phyloP scores from a whole-genome alignment of 2,797 vertebrate species.

The Channallabes apus region DNA sequence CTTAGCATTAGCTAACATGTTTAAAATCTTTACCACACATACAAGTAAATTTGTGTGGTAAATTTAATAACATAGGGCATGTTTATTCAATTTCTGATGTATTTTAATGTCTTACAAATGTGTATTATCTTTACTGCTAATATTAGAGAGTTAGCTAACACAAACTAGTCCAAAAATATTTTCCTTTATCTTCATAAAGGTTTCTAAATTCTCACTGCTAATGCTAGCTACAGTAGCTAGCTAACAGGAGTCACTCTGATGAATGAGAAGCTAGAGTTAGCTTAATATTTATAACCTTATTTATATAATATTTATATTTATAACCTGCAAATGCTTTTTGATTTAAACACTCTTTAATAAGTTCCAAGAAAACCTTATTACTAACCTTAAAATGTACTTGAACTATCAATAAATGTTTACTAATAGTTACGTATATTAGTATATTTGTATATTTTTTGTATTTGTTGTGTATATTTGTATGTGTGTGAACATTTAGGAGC shows the following conservation, averaged over 20 bases:
- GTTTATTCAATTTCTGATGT: not conserved
- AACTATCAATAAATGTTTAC: not conserved
- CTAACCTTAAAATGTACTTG: not conserved
- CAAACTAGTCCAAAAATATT: not conserved
- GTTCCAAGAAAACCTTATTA: not conserved
- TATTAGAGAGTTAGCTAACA: no score
- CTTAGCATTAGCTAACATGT: not conserved
- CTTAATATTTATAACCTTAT: not conserved
- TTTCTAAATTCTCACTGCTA: not conserved
- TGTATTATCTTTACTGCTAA: no score
- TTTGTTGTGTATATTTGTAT: constrained; percentile 13
- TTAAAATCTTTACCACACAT: not conserved
- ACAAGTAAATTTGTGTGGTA: no score
- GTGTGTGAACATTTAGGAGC: constrained; percentile 72
- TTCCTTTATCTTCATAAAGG: not conserved
- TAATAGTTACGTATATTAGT: no score
- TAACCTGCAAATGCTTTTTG: not conserved
- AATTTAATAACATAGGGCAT: not conserved
- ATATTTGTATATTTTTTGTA: not conserved
- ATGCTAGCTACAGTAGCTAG: not conserved
- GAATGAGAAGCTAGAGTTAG: not conserved
- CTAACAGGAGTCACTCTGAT: not conserved
- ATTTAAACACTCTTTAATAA: not conserved
- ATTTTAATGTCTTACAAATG: no score
- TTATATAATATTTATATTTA: no score